phyloP scores from a whole-genome alignment of 2,113 vertebrate species.

The Upupa epops region DNA sequence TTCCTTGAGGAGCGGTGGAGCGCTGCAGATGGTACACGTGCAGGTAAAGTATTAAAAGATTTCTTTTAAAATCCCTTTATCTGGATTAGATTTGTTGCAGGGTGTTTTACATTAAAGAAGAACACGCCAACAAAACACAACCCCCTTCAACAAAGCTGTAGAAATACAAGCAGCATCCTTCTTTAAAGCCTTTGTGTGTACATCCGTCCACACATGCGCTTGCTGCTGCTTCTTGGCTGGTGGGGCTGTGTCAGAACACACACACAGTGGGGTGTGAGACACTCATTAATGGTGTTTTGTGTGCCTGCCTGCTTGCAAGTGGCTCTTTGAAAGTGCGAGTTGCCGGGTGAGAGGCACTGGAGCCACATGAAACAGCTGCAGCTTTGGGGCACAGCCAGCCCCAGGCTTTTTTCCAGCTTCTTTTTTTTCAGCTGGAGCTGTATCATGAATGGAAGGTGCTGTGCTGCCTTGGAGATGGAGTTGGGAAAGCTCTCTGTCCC shows the following conservation, averaged over 20 bases:
- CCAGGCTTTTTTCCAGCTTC: background rate
- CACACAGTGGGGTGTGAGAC: conserved; percentile 11
- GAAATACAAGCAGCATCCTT: background rate
- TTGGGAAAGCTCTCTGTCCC: background rate
- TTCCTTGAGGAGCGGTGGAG: background rate
- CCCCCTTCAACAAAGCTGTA: background rate
- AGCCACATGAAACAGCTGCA: conserved; percentile 66
- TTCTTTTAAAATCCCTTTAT: background rate
- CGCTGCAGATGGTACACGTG: background rate
- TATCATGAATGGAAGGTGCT: background rate
- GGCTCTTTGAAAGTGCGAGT: conserved; percentile 45
- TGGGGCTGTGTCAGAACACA: background rate
- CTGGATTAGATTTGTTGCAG: conserved; percentile 24
- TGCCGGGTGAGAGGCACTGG: conserved; percentile 12
- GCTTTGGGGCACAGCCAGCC: conserved; percentile 32
- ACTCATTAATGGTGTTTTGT: background rate
- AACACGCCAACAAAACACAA: background rate
- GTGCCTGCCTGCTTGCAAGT: background rate
- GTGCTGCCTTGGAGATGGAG: background rate
- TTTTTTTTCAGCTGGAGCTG: background rate
- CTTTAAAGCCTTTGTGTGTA: background rate
- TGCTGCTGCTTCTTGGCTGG: background rate
- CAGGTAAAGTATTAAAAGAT: background rate
- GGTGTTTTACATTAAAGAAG: background rate
- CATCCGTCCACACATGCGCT: background rate